These are phyloP conservation scores for Alcedo atthis DNA, from an alignment of 2,797 vertebrate genomes.

Conservation along the genomic window DNA sequence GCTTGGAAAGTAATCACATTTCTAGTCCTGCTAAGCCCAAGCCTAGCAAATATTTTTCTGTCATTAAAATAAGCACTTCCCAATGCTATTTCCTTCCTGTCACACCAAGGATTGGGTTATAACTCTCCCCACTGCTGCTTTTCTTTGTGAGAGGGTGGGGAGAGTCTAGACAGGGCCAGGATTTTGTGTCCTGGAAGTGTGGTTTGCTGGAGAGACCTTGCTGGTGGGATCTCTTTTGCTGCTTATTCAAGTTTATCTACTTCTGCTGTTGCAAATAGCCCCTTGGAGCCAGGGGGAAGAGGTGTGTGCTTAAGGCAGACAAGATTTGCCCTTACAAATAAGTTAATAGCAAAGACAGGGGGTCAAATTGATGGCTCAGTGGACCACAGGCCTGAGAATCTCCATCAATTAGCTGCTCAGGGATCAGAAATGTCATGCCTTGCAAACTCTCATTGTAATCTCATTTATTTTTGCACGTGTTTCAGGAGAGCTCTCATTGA, in stretches of 20 bases:
- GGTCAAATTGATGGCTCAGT: neutral
- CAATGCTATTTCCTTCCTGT: conserved; percentile 59
- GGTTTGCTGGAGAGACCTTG: neutral
- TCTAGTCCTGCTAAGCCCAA: conserved; percentile 36
- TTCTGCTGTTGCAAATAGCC: neutral
- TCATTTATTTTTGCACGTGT: conserved; percentile 21
- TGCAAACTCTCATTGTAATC: conserved; percentile 27
- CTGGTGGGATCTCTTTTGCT: neutral
- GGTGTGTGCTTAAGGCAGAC: conserved; percentile 25
- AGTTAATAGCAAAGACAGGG: neutral
- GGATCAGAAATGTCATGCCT: neutral
- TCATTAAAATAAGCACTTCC: conserved; percentile 67
- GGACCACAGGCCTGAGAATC: neutral
- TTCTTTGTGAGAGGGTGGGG: neutral
- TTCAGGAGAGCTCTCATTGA: conserved; percentile 35
- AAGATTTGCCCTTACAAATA: conserved; percentile 7
- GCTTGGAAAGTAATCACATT: conserved; percentile 58
- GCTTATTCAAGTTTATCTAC: neutral
- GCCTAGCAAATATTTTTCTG: conserved; percentile 61
- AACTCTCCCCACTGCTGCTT: conserved; percentile 35
- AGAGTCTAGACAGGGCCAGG: neutral
- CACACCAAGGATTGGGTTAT: conserved; percentile 36
- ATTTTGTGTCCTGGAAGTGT: neutral
- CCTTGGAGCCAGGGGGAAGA: neutral
- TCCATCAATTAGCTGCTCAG: neutral